Evolutionary conservation across 2,888 invertebrate species (phyloP).

Genomic region (Xestia c-nigrum): DNA sequence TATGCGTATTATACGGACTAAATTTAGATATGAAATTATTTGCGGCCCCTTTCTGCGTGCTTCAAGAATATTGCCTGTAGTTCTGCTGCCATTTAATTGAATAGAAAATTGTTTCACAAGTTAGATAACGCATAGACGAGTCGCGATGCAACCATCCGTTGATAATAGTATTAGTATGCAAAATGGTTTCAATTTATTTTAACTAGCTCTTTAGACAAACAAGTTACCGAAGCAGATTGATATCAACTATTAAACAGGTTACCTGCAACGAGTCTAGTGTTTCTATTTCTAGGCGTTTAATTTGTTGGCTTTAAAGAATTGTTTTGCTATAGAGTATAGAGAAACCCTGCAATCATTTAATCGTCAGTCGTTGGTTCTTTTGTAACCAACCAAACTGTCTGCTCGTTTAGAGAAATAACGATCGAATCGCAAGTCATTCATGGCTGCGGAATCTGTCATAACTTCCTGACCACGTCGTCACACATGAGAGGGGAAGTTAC

Average conservation of each 20-base stretch:
- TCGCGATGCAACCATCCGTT: neutral
- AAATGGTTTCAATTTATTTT: neutral
- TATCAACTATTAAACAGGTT: neutral
- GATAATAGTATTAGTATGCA: constrained; percentile 1
- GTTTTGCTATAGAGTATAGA: neutral
- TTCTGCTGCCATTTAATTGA: constrained; percentile 56
- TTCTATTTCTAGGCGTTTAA: neutral
- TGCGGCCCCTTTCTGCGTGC: constrained; percentile 71
- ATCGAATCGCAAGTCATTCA: constrained; percentile 21
- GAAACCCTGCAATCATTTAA: constrained; percentile 8
- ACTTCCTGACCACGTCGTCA: constrained; percentile 6
- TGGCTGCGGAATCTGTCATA: constrained; percentile 6
- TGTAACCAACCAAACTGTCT: neutral
- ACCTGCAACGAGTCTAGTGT: neutral
- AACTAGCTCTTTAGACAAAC: constrained; percentile 3
- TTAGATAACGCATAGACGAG: neutral
- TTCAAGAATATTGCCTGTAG: constrained; percentile 54
- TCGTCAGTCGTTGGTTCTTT: neutral
- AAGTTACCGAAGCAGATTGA: neutral
- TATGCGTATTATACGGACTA: constrained; percentile 76
- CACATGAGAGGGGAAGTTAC: constrained; percentile 6
- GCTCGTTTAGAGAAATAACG: constrained; percentile 6
- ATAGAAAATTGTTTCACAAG: constrained; percentile 15
- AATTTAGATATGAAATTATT: constrained; percentile 81
- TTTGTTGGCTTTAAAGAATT: neutral